Evolutionary conservation across 2,113 vertebrate species (phyloP).

Genomic region (Dunckerocampus dactyliophorus): DNA sequence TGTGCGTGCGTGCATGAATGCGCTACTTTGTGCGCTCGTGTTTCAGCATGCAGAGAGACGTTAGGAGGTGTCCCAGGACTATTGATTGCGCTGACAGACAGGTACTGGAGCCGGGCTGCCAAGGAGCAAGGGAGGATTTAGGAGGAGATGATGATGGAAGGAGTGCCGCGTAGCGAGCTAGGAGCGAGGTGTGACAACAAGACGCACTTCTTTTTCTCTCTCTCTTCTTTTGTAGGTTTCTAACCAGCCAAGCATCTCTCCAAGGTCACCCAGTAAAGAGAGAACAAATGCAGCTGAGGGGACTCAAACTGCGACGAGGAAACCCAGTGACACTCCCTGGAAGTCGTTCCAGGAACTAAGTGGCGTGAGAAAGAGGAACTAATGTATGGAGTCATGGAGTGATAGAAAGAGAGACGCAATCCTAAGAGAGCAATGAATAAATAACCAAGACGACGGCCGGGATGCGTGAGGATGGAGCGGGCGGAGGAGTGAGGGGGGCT

Average conservation of each 20-base stretch:
- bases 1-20: conserved; percentile 1
- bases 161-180: background rate
- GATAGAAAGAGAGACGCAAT: background rate
- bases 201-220: conserved; percentile 17
- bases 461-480: conserved; percentile 8
- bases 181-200: background rate
- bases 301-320: background rate
- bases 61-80: conserved; percentile 51
- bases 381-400: conserved; percentile 1
- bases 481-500: conserved; percentile 2
- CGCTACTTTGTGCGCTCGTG: conserved; percentile 21
- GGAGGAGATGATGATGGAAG: conserved; percentile 6
- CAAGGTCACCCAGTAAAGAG: conserved; percentile 51
- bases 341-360: conserved; percentile 18
- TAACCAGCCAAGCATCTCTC: conserved; percentile 12
- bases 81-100: conserved; percentile 58
- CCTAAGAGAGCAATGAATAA: conserved; percentile 16
- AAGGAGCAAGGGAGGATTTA: background rate
- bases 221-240: conserved; percentile 37
- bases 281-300: background rate
- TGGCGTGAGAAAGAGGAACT: conserved; percentile 5
- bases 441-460: conserved; percentile 1
- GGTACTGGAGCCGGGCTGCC: conserved; percentile 15
- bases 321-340: conserved; percentile 23
- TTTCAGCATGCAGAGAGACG: conserved; percentile 21